Evolutionary conservation across 1,140 invertebrate genomes (phyloP).

Genomic region (Drosophila dunni): DNA sequence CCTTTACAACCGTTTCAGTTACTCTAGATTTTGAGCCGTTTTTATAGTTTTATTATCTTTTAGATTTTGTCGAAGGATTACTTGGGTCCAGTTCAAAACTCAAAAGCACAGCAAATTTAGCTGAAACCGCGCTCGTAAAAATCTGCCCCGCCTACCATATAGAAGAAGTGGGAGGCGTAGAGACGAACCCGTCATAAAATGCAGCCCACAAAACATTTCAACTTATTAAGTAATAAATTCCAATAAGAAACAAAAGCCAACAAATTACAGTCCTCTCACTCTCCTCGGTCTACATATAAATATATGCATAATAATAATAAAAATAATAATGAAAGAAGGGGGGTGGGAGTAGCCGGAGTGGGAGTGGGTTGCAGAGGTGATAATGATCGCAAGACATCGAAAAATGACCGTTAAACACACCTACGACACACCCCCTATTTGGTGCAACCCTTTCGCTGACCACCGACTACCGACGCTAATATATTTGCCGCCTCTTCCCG

Average conservation of each 20-base stretch:
- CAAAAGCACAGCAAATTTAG: constrained; percentile 60
- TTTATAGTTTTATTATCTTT: constrained; percentile 80
- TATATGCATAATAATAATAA: constrained; percentile 66
- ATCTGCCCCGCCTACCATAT: constrained; percentile 5
- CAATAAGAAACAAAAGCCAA: constrained; percentile 69
- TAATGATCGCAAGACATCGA: constrained; percentile 81
- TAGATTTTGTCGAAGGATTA: constrained; percentile 45
- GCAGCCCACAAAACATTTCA: constrained; percentile 51
- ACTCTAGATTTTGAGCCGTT: constrained; percentile 22
- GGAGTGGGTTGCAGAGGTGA: constrained; percentile 50
- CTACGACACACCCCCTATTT: constrained; percentile 55
- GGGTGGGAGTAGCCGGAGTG: no score
- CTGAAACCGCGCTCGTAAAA: constrained; percentile 76
- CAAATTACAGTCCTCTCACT: constrained; percentile 29
- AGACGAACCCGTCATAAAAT: constrained; percentile 36
- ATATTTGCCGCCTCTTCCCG: constrained; percentile 43
- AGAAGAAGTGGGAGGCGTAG: neutral
- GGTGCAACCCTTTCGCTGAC: constrained; percentile 60
- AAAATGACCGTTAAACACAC: constrained; percentile 81
- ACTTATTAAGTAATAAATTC: constrained; percentile 83
- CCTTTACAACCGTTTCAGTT: neutral
- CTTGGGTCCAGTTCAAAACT: constrained; percentile 57
- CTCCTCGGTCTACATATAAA: constrained; percentile 4
- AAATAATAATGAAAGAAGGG: constrained; percentile 59
- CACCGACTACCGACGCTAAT: constrained; percentile 34